Evolutionary conservation across 2,797 vertebrate genomes (phyloP), one percentile per base, ranked within the genome.

Genomic region (Lophura swinhoii): DNA sequence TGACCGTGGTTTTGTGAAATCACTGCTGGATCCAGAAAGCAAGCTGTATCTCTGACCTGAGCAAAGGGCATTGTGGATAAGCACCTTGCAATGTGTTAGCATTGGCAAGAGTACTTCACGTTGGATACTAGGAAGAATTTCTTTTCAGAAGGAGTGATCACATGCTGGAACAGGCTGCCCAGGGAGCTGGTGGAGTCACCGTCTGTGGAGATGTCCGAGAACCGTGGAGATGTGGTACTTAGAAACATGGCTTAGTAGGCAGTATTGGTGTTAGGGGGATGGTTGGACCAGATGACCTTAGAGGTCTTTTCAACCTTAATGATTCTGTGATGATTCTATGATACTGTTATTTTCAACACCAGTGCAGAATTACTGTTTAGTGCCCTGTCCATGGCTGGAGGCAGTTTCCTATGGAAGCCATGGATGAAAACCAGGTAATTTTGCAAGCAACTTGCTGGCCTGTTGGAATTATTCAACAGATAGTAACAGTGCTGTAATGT

Each of bases 1-100:
- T 71, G 70, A 49, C 81, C 14, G 1, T 62, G 62, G n/a, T 64
- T 92, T 89, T 80, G 62, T 91, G 93, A 91, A 93, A 81, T 77
- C 59, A 28, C 39, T 82, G 7, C 69, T 33, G 56, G 71, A 68
- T 73, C 20, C n/a, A 58, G 70, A 88, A 63, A 60, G 14, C 43
- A 55, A 74, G 46, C 7, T 35, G 9, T 43, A 80, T 51, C 35
- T 75, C 66, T 74, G 58, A 79, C 73, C 31, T 0, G 0, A 60
- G 14, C 14, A 24, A 44, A 33, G 7, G 31, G 24, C 31, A 3
- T 22, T 43, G 20, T 51, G 68, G 44, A 22, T 67, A 24, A 28
- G 68, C 15, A 31, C 58, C 13, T 55, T 35, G 14, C 31, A 51
- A 46, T 13, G 10, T 9, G 14, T 0, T 17, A 11, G 0, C 20